Evolutionary conservation across 2,113 vertebrate genomes (phyloP).

Genomic region (Cyanoliseus patagonus): DNA sequence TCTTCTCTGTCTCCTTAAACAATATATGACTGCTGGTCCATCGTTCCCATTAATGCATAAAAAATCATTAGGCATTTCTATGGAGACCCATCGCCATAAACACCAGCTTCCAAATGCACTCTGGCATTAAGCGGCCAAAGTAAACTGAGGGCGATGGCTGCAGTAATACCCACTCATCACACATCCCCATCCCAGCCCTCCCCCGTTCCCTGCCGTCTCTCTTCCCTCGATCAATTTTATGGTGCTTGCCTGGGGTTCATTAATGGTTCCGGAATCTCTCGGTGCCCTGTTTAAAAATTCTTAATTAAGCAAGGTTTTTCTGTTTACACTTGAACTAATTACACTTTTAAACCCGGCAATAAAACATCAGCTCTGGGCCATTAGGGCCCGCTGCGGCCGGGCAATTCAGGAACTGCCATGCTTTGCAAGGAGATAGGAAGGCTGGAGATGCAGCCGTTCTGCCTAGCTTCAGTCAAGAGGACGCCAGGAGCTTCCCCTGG

Average conservation of each 20-base stretch:
- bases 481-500: slow-evolving; percentile 60
- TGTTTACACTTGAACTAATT: slow-evolving; percentile 91
- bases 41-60: slow-evolving; percentile 72
- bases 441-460: slow-evolving; percentile 56
- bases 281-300: slow-evolving; percentile 86
- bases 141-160: slow-evolving; percentile 45
- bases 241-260: slow-evolving; percentile 77
- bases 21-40: slow-evolving; percentile 37
- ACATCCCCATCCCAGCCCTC: slow-evolving; percentile 45
- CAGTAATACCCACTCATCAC: not conserved
- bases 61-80: slow-evolving; percentile 74
- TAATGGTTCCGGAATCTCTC: slow-evolving; percentile 79
- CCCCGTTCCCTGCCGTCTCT: slow-evolving; percentile 29
- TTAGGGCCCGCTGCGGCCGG: slow-evolving; percentile 73
- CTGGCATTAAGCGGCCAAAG: not conserved
- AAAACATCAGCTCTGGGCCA: slow-evolving; percentile 84
- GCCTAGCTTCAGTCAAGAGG: slow-evolving; percentile 81
- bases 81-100: slow-evolving; percentile 70
- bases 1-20: slow-evolving; percentile 62
- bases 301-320: slow-evolving; percentile 89
- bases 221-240: slow-evolving; percentile 81
- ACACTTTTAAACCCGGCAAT: slow-evolving; percentile 89
- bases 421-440: slow-evolving; percentile 76
- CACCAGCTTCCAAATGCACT: slow-evolving; percentile 62
- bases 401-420: slow-evolving; percentile 80